phyloP scores from a whole-genome alignment of 2,113 vertebrate genomes.

The Ramphastos sulfuratus region DNA sequence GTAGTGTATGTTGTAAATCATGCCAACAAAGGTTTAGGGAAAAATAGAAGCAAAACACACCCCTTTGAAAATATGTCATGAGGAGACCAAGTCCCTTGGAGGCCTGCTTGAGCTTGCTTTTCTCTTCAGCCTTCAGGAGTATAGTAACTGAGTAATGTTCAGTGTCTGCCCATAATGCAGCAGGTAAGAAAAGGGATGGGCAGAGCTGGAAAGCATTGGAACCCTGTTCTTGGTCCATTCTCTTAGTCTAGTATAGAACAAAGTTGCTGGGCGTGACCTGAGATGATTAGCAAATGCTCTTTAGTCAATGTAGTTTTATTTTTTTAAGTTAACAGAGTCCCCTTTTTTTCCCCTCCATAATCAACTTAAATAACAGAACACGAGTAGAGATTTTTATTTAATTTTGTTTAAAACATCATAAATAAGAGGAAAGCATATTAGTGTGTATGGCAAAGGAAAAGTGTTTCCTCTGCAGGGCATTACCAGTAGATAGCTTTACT shows the following conservation, averaged over 20 bases:
- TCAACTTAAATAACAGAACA: background rate
- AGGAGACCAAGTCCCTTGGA: background rate
- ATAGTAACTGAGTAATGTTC: background rate
- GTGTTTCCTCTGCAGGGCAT: conserved; percentile 67
- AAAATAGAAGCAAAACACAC: background rate
- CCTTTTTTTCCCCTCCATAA: background rate
- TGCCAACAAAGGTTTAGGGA: background rate
- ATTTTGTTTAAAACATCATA: background rate
- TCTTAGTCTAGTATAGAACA: background rate
- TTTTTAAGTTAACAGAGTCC: background rate
- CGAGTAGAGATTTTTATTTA: background rate
- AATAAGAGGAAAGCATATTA: background rate
- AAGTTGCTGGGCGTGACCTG: background rate
- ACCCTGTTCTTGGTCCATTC: background rate
- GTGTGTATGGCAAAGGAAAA: background rate
- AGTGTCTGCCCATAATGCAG: background rate
- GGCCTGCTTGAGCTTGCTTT: background rate
- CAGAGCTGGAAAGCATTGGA: background rate
- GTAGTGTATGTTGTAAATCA: background rate
- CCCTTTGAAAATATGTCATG: background rate
- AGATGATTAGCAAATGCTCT: background rate
- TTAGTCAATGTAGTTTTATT: background rate
- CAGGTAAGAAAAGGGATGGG: background rate
- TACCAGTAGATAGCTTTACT: conserved; percentile 70
- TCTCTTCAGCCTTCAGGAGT: background rate